A percentile compares a stretch with the other conserved stretches of the same genome.
Evolutionary conservation across 2,113 vertebrate genomes (phyloP).

Genomic region (Balaeniceps rex): DNA sequence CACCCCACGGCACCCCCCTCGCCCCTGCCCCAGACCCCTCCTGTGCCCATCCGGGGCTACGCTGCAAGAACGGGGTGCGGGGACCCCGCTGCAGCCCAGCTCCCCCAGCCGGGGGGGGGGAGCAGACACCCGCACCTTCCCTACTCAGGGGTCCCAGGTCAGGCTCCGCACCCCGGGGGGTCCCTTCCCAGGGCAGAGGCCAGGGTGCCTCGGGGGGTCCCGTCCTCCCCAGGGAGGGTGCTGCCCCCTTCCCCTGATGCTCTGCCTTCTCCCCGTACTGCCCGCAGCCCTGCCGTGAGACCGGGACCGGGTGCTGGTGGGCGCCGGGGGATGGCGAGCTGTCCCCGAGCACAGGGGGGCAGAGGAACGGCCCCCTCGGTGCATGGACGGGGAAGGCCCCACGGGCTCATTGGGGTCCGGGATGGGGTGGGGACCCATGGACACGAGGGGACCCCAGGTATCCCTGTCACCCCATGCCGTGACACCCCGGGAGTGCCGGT

Average conservation of each 20-base stretch:
- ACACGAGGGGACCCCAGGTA: accelerated
- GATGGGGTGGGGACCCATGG: background rate
- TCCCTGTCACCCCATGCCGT: background rate
- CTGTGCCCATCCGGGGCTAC: background rate
- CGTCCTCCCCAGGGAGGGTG: accelerated
- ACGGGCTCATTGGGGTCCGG: too few relatives aligned
- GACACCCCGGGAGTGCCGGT: background rate
- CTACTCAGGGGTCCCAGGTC: accelerated
- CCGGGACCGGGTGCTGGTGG: background rate
- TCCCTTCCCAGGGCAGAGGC: background rate
- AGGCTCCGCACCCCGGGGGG: background rate
- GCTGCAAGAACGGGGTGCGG: background rate
- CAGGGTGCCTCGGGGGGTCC: background rate
- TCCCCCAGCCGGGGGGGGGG: background rate
- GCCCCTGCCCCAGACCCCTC: background rate
- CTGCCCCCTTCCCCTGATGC: background rate
- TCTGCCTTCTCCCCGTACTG: background rate
- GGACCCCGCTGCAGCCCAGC: too few relatives aligned
- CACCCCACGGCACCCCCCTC: background rate
- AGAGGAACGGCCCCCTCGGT: background rate
- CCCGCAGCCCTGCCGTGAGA: background rate
- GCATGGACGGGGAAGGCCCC: background rate
- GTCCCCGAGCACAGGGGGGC: background rate
- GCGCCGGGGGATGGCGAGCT: accelerated
- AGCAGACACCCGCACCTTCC: too few relatives aligned